Base-by-base conservation (phyloP, 2,888 invertebrate species). In the Melanostoma mellinum region DNA sequence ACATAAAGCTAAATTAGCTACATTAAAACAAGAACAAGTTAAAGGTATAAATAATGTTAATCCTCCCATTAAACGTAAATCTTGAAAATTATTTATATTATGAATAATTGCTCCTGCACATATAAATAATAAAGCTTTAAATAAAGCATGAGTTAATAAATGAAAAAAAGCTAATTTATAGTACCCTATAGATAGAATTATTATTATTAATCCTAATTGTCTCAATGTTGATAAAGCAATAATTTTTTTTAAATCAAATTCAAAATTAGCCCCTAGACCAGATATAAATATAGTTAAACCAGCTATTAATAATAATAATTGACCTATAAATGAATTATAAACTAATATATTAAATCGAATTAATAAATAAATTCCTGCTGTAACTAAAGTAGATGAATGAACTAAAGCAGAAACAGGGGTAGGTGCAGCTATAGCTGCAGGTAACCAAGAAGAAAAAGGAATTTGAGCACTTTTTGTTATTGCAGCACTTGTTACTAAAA, bases 391-490 rank as follows among this genome's bases (percentile, higher is more conserved):
- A 20, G 20, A 20, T 20, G 20, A 20, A 20, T 20, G 20, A 20
- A 20, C 20, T 20, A 20, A 20, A 20, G 20, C 20, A 20, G 20
- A 20, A 20, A 20, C 20, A 20, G 20, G 20, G 1, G 20, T 20
- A 20, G 20, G 20, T 20, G 20, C 20, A 20, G 20, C 20, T 20
- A 20, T 20, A 20, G 20, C 20, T 20, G 20, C 1, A 20, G 20
- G 20, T 20, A 20, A 20, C 20, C 20, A 20, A 20, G 20, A 20
- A 20, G 20, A 20, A 20, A 20, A 20, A 20, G 20, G 20, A 20
- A 20, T 20, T 91, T 96, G 95, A 88, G 95, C 96, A 86, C 95
- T 96, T 91, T 96, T 96, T 79, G 95, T 95, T 92, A 95, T 93
- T 67, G 93, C 92, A 0, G 94, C 94, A 86, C 93, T 90, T 88